A percentile compares a stretch with the other conserved stretches of the same genome.
These are phyloP conservation scores for Osmerus mordax DNA, from an alignment of 2,113 vertebrate species.

Conservation along the genomic window DNA sequence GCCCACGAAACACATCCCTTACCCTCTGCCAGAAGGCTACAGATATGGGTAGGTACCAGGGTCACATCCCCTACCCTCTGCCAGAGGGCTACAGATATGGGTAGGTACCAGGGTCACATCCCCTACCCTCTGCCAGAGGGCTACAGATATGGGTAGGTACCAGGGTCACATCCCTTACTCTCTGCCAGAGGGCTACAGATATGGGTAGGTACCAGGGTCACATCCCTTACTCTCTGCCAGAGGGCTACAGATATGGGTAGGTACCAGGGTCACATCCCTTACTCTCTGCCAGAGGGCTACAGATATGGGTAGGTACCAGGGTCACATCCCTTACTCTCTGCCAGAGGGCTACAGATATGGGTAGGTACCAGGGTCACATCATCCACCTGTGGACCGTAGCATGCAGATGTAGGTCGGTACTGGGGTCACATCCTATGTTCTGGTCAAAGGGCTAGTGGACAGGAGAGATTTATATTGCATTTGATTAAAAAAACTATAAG, in stretches of 20 bases:
- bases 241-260: background rate
- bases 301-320: constrained; percentile 77
- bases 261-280: constrained; percentile 34
- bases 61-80: background rate
- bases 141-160: background rate
- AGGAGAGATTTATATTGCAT: too few species aligned
- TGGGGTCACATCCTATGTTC: too few species aligned
- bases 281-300: constrained; percentile 78
- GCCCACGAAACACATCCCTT: constrained; percentile 78
- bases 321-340: background rate
- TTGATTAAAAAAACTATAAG: too few species aligned
- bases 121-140: background rate
- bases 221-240: background rate
- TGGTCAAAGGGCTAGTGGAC: too few species aligned
- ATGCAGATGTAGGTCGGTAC: background rate
- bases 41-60: constrained; percentile 77
- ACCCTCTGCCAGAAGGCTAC: constrained; percentile 78
- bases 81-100: background rate
- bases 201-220: constrained; percentile 72
- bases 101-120: background rate
- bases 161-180: constrained; percentile 64
- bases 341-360: background rate
- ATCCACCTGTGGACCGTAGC: background rate
- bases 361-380: background rate
- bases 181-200: constrained; percentile 76